Conservation (phyloP, 2,888 invertebrate species). For the Neria commutata region DNA sequence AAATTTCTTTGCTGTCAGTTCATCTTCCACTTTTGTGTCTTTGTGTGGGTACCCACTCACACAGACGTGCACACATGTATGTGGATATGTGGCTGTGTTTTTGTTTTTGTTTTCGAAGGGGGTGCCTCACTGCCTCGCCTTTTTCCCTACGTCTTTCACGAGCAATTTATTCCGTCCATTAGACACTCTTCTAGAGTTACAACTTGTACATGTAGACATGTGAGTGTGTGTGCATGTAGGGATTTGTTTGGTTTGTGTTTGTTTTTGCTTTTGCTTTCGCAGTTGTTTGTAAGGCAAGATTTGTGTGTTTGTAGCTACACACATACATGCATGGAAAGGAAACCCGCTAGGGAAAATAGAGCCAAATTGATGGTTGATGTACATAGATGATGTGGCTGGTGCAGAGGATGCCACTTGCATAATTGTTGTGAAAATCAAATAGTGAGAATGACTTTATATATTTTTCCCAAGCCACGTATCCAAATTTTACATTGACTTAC, state of each 20-base stretch:
- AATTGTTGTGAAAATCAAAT: no score
- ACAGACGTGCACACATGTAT: conserved; percentile 27
- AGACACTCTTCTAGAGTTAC: conserved; percentile 53
- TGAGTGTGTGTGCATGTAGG: conserved; percentile 1
- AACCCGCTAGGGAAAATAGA: no score
- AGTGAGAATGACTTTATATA: no score
- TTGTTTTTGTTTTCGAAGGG: conserved; percentile 12
- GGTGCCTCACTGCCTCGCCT: no score
- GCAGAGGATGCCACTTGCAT: no score
- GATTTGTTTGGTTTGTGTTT: conserved; percentile 8
- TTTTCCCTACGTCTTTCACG: conserved; percentile 51
- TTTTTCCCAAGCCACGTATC: no score
- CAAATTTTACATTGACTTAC: no score
- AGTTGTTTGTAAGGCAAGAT: conserved; percentile 10
- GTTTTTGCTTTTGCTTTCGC: conserved; percentile 7
- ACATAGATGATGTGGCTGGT: no score
- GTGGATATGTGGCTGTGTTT: neutral
- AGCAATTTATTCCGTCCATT: conserved; percentile 54
- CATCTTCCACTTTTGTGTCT: conserved; percentile 18
- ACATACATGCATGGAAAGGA: no score
- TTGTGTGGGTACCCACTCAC: conserved; percentile 15
- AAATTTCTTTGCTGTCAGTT: neutral
- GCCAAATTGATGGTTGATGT: no score
- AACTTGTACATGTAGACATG: conserved; percentile 28
- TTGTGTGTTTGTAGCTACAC: conserved; percentile 25